These are phyloP conservation scores for Proteles cristata DNA, from an alignment of 2,113 vertebrate genomes.

Conservation along the genomic window DNA sequence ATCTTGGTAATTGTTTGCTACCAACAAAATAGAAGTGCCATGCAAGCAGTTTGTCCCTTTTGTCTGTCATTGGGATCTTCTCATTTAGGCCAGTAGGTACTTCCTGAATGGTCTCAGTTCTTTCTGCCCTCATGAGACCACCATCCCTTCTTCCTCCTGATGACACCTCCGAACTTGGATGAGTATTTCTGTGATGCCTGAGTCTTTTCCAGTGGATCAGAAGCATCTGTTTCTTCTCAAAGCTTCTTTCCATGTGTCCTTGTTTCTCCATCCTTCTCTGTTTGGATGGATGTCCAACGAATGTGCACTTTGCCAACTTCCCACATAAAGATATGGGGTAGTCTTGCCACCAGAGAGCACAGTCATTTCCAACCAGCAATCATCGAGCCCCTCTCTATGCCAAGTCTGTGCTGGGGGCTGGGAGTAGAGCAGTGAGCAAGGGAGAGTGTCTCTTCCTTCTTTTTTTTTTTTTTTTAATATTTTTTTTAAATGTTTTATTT, in stretches of 20 bases:
- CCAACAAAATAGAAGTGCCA: not conserved
- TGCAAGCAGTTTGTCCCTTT: not conserved
- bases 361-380: not conserved
- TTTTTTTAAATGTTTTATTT: too few species aligned
- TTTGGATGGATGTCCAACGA: not conserved
- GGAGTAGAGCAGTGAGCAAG: not conserved
- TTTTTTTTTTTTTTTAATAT: too few species aligned
- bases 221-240: not conserved
- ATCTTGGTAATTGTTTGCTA: not conserved
- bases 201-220: not conserved
- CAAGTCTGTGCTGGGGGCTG: not conserved
- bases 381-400: not conserved
- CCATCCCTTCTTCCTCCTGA: not conserved
- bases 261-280: not conserved
- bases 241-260: not conserved
- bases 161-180: not conserved
- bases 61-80: not conserved
- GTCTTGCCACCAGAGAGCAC: not conserved
- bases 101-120: not conserved
- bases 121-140: not conserved
- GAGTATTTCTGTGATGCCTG: not conserved
- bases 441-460: not conserved
- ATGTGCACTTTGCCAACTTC: not conserved
- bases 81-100: not conserved
- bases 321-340: not conserved